Evolutionary conservation across 2,797 vertebrate genomes (phyloP).

Genomic region (Chrysocyon brachyurus): DNA sequence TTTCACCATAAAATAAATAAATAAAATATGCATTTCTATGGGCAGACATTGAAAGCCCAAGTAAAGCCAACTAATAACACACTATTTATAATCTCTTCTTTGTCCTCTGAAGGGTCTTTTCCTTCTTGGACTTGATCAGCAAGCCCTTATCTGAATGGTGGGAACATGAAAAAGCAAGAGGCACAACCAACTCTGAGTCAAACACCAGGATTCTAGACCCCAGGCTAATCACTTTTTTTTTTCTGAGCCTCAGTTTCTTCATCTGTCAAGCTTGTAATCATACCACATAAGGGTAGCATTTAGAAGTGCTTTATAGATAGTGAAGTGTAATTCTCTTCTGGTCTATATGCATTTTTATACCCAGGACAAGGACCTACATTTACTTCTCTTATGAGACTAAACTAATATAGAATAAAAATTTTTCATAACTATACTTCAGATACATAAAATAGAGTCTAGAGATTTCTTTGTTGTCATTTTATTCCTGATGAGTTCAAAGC

Average conservation of each 20-base stretch:
- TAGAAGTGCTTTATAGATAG: background rate
- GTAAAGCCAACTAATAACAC: constrained; percentile 62
- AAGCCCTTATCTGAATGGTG: background rate
- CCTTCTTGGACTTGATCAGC: constrained; percentile 53
- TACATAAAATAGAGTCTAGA: background rate
- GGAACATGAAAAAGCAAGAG: background rate
- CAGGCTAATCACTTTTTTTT: background rate
- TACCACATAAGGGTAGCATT: background rate
- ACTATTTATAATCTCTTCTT: constrained; percentile 64
- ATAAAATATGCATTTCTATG: constrained; percentile 75
- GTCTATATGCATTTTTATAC: background rate
- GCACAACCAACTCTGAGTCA: background rate
- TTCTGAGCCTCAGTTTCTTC: background rate
- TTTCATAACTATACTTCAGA: background rate
- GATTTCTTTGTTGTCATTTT: background rate
- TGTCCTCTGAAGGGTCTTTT: constrained; percentile 33
- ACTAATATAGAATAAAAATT: constrained; percentile 3
- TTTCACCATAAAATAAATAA: too few species aligned
- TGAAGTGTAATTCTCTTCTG: background rate
- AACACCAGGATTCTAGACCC: background rate
- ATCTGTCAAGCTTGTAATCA: background rate
- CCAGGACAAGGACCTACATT: background rate
- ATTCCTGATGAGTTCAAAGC: background rate
- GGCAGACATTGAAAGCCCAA: constrained; percentile 64
- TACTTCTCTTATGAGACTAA: constrained; percentile 1